A percentile compares a stretch with the other conserved stretches of the same genome.
These are phyloP conservation scores for Tipula helvola DNA, from an alignment of 2,888 invertebrate species.

Conservation along the genomic window DNA sequence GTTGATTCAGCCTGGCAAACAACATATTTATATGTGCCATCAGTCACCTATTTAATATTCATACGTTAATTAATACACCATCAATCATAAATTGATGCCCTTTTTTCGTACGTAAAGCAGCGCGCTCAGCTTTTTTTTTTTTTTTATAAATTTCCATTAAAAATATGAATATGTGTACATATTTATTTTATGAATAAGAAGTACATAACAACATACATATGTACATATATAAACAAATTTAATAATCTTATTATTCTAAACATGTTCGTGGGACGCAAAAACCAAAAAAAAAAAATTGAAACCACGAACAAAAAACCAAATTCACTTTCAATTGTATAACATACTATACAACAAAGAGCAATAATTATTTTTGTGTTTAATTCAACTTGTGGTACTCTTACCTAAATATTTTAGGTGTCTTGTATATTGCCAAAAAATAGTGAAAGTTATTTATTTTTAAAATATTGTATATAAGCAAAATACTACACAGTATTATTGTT, in stretches of 20 bases:
- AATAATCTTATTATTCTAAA: not conserved
- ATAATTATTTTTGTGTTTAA: not conserved
- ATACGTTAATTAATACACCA: not conserved
- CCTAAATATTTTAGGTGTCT: conserved; percentile 4
- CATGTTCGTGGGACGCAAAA: not conserved
- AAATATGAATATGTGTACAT: not conserved
- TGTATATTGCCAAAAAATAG: not conserved
- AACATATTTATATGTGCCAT: not conserved
- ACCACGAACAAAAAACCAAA: conserved; percentile 4
- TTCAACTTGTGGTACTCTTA: conserved; percentile 4
- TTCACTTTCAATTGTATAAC: not conserved
- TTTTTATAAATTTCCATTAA: not conserved
- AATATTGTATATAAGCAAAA: not conserved
- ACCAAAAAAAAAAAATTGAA: not conserved
- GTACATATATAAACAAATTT: not conserved
- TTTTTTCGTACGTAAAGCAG: not conserved
- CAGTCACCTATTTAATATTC: not conserved
- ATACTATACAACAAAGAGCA: not conserved
- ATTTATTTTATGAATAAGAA: not conserved
- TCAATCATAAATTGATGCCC: not conserved
- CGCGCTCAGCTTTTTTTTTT: too few relatives aligned
- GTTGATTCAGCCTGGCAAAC: not conserved
- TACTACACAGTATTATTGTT: not conserved
- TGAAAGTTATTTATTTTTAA: not conserved
- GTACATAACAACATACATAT: not conserved